Conservation (phyloP, 2,797 vertebrate species). For the Sphaeramia orbicularis region DNA sequence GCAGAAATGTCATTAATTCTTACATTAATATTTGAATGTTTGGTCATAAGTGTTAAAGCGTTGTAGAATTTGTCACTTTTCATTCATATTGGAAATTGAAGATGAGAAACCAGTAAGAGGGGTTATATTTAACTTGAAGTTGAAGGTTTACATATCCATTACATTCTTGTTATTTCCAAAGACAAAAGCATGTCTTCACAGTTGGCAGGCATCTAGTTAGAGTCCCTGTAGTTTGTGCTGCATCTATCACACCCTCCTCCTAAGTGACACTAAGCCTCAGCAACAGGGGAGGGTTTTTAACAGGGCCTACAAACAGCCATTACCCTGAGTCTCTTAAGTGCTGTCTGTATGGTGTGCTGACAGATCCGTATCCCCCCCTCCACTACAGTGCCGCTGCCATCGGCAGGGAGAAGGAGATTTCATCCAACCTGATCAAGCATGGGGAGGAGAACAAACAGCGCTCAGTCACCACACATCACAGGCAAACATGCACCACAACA, state of each 20-base stretch:
- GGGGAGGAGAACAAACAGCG: slow-evolving; percentile 65
- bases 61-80: too few relatives aligned
- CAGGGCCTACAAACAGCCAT: slow-evolving; percentile 70
- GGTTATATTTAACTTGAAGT: slow-evolving; percentile 28
- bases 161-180: slow-evolving; percentile 41
- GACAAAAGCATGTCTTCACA: slow-evolving; percentile 50
- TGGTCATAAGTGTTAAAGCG: too few relatives aligned
- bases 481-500: slow-evolving; percentile 60
- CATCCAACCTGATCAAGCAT: slow-evolving; percentile 76
- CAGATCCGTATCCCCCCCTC: slow-evolving; percentile 72
- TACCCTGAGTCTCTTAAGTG: slow-evolving; percentile 81
- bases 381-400: slow-evolving; percentile 54
- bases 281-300: slow-evolving; percentile 77
- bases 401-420: slow-evolving; percentile 61
- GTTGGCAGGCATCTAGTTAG: slow-evolving; percentile 68
- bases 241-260: slow-evolving; percentile 73
- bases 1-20: too few relatives aligned
- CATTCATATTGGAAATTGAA: background rate
- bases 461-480: slow-evolving; percentile 67
- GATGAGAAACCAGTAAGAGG: background rate
- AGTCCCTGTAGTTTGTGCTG: slow-evolving; percentile 60
- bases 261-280: slow-evolving; percentile 79
- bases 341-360: slow-evolving; percentile 71
- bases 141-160: slow-evolving; percentile 33
- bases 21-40: too few relatives aligned